Evolutionary conservation across 2,888 invertebrate species (phyloP).

Genomic region (Chrysina gloriosa): DNA sequence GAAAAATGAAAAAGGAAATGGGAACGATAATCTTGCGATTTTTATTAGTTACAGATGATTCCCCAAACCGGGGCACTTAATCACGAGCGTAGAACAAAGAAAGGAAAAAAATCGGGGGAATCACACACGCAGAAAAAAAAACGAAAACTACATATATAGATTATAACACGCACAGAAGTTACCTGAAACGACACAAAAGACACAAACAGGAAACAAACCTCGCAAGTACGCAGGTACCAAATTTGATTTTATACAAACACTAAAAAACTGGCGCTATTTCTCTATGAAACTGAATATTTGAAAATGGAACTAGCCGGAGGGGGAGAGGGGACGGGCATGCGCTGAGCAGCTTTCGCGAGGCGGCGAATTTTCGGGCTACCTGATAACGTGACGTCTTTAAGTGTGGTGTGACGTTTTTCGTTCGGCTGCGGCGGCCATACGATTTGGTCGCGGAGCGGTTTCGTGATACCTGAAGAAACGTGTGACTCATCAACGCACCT

Average conservation of each 20-base stretch:
- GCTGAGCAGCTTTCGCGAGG: not conserved
- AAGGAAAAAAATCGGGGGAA: too few species aligned
- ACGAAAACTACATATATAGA: not conserved
- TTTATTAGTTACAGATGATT: too few species aligned
- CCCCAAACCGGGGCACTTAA: too few species aligned
- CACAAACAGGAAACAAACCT: not conserved
- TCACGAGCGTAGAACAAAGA: too few species aligned
- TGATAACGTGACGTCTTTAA: conserved; percentile 61
- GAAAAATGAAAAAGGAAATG: too few species aligned
- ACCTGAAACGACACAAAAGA: not conserved
- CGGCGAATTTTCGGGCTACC: conserved; percentile 56
- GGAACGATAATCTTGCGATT: too few species aligned
- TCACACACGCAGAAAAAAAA: not conserved
- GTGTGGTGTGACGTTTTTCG: conserved; percentile 50
- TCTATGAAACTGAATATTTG: conserved; percentile 30
- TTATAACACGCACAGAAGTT: not conserved
- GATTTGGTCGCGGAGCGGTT: conserved; percentile 44
- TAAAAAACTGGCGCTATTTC: conserved; percentile 37
- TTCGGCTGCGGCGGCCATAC: conserved; percentile 48
- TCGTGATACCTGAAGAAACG: conserved; percentile 42
- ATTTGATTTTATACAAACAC: conserved; percentile 29
- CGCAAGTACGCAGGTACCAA: conserved; percentile 2
- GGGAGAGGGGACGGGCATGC: not conserved
- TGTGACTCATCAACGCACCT: conserved; percentile 40
- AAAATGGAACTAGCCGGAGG: conserved; percentile 1